Evolutionary conservation across 2,888 invertebrate genomes (phyloP), one percentile per base, ranked within the genome.

Genomic region (Selenia dentaria): DNA sequence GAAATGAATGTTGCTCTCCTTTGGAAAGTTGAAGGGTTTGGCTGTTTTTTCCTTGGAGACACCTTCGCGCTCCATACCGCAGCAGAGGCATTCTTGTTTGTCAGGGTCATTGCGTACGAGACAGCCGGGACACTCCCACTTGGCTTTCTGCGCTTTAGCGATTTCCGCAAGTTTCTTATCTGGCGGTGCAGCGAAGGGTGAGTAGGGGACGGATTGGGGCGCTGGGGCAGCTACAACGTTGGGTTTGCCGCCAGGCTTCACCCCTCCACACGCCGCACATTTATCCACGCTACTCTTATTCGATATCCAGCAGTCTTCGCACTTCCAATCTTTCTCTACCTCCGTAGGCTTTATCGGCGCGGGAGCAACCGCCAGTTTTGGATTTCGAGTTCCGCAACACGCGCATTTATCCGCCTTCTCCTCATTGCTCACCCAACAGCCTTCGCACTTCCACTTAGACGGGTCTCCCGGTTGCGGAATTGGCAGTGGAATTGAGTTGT

Each of bases 71-170:
- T 69, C 70, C 10, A 71, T 55, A 0, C 79, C 85, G 51, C 88
- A 88, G 51, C 88, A 88, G 28, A 66, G 54, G 58, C 88, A 88
- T 44, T 59, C 68, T 1, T 54, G 47, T 55, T 62, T 73, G 25
- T 75, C 61, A 37, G 49, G 68, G 1, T 76, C 72, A 55, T 88
- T 88, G 47, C 62, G 64, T 1, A 82, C 82, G 39, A 87, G 70
- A 47, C 88, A 88, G 51, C 64, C 61, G 1, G 66, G 13, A 52
- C 88, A 88, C 60, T 85, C 80, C 88, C 88, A 88, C 46, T 68
- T 78, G 3, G 35, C 41, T 54, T 64, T 70, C 47, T 84, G 84
- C 2, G 65, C 26, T 54, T 73, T 68, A 0, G 62, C 42, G 22
- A 77, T 56, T 14, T 58, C 67, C 47, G 70, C 63, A 43, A 78